These are phyloP conservation scores for Phyllotis vaccarum DNA, from an alignment of 2,797 vertebrate genomes.

Conservation along the genomic window DNA sequence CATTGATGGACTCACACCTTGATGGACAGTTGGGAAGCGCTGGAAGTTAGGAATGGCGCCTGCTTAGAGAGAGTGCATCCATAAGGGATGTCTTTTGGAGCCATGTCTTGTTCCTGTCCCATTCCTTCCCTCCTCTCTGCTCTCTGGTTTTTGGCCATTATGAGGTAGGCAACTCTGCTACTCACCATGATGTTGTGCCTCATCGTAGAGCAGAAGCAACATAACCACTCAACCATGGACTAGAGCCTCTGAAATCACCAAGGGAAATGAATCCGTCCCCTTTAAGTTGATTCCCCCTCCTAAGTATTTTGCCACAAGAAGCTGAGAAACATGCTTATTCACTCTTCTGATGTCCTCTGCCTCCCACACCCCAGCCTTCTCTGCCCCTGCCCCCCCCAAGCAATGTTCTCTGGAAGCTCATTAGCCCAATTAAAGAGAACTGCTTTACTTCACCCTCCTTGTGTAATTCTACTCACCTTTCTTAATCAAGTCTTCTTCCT, in stretches of 20 bases:
- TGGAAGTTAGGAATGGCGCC: neutral
- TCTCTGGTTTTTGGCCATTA: neutral
- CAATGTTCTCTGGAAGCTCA: neutral
- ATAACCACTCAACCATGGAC: neutral
- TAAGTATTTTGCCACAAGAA: neutral
- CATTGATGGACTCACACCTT: neutral
- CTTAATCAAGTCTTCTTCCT: constrained; percentile 34
- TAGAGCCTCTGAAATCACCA: neutral
- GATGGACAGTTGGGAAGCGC: neutral
- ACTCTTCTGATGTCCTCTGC: neutral
- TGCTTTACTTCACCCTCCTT: constrained; percentile 25
- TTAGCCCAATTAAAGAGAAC: constrained; percentile 11
- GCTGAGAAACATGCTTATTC: neutral
- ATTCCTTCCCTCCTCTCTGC: neutral
- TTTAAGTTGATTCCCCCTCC: neutral
- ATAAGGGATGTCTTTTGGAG: neutral
- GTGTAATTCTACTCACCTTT: neutral
- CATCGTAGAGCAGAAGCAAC: neutral
- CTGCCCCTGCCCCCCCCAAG: too few species aligned
- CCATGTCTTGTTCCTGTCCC: neutral
- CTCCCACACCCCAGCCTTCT: neutral
- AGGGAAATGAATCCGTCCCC: neutral
- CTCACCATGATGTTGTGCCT: neutral
- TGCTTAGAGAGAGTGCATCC: neutral
- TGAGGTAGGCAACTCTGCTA: too few species aligned